phyloP scores from a whole-genome alignment of 2,113 vertebrate species.

The Takifugu bimaculatus region DNA sequence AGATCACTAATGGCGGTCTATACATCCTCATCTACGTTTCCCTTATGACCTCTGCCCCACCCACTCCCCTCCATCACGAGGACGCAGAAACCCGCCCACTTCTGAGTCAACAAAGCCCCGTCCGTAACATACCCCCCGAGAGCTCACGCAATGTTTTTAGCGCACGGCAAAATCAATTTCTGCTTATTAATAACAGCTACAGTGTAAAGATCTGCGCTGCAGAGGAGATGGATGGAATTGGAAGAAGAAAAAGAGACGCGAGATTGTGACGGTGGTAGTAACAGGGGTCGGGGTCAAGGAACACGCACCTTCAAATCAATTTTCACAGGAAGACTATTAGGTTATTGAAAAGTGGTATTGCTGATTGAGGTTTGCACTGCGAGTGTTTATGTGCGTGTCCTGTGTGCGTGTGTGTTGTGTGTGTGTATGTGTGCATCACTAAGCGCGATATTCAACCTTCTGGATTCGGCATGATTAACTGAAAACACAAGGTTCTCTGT shows the following conservation, averaged over 20 bases:
- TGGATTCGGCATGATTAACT: background rate
- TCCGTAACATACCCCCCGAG: conserved; percentile 16
- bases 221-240: conserved; percentile 51
- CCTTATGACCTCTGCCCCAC: conserved; percentile 41
- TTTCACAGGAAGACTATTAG: conserved; percentile 92
- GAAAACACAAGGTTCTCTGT: background rate
- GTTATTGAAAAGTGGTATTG: conserved; percentile 82
- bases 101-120: conserved; percentile 11
- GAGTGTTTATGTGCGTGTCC: conserved; percentile 9
- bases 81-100: conserved; percentile 15
- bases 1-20: conserved; percentile 58
- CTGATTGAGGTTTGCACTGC: conserved; percentile 49
- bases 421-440: conserved; percentile 34
- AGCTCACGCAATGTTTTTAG: conserved; percentile 73
- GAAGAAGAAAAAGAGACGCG: conserved; percentile 37
- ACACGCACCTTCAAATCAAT: conserved; percentile 87
- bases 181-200: conserved; percentile 83
- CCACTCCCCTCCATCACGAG: conserved; percentile 34
- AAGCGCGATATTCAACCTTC: background rate
- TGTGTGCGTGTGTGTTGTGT: conserved; percentile 4
- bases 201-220: conserved; percentile 81
- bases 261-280: conserved; percentile 39
- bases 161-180: conserved; percentile 80
- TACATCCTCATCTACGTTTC: conserved; percentile 65
- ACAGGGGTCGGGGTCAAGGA: conserved; percentile 38